phyloP scores from a whole-genome alignment of 2,797 vertebrate genomes.

The Cryptoblepharus egeriae region DNA sequence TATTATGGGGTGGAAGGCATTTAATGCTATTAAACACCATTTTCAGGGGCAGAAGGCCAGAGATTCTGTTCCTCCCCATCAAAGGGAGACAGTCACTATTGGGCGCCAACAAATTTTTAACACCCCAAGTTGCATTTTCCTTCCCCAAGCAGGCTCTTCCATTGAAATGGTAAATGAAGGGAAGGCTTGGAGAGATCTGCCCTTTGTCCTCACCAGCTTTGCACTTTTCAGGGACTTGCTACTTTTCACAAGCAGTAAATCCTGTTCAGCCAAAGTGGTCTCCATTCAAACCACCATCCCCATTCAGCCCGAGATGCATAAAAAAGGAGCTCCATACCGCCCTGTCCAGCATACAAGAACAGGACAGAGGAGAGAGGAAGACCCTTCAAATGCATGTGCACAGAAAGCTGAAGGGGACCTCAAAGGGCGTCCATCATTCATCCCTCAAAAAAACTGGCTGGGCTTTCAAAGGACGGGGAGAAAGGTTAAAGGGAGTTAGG shows the following conservation, averaged over 20 bases:
- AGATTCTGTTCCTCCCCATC: slow-evolving; percentile 37
- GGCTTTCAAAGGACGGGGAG: background rate
- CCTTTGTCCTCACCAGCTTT: slow-evolving; percentile 77
- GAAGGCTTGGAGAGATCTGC: slow-evolving; percentile 64
- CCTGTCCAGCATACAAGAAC: slow-evolving; percentile 28
- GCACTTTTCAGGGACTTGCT: slow-evolving; percentile 72
- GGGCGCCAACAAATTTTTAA: slow-evolving; percentile 55
- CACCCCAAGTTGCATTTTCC: slow-evolving; percentile 68
- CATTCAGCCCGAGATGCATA: slow-evolving; percentile 62
- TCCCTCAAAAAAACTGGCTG: background rate
- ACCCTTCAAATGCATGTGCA: slow-evolving; percentile 51
- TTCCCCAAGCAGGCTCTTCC: slow-evolving; percentile 60
- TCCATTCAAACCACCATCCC: background rate
- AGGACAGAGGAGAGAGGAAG: slow-evolving; percentile 30
- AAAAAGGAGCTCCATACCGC: slow-evolving; percentile 49
- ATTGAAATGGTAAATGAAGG: slow-evolving; percentile 79
- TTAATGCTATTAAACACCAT: background rate
- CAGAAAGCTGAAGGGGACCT: slow-evolving; percentile 40
- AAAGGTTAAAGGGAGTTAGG: background rate
- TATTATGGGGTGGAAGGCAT: rapidly evolving
- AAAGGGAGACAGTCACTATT: slow-evolving; percentile 37
- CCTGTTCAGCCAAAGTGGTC: slow-evolving; percentile 64
- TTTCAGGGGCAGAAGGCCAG: slow-evolving; percentile 52
- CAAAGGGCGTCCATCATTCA: slow-evolving; percentile 59
- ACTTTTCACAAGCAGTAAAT: slow-evolving; percentile 78